phyloP scores from a whole-genome alignment of 2,888 invertebrate genomes.

The Glaucopsyche alexis region DNA sequence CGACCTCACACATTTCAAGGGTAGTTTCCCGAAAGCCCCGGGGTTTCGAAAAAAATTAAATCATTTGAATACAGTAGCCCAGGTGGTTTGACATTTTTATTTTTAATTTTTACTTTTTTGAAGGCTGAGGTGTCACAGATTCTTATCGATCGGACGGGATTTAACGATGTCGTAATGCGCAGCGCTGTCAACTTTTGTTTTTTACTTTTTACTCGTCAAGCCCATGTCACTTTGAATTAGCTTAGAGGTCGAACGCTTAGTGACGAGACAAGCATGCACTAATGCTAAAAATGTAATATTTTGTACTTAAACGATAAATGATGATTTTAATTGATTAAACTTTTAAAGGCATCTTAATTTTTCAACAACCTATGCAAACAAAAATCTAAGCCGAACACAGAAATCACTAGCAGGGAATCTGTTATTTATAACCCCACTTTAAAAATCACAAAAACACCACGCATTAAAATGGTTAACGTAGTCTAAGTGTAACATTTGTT shows the following conservation, averaged over 20 bases:
- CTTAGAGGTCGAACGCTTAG: slow-evolving; percentile 9
- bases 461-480: slow-evolving; percentile 30
- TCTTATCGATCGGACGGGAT: slow-evolving; percentile 72
- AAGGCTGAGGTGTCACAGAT: slow-evolving; percentile 72
- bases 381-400: no score
- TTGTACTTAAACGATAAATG: slow-evolving; percentile 7
- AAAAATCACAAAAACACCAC: slow-evolving; percentile 31
- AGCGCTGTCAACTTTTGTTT: slow-evolving; percentile 63
- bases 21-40: slow-evolving; percentile 62
- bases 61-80: slow-evolving; percentile 77
- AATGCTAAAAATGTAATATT: slow-evolving; percentile 28
- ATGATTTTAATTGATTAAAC: background rate
- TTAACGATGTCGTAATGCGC: slow-evolving; percentile 73
- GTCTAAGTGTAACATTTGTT: slow-evolving; percentile 55
- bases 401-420: background rate
- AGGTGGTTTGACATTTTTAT: slow-evolving; percentile 53
- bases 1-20: slow-evolving; percentile 65
- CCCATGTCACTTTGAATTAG: slow-evolving; percentile 70
- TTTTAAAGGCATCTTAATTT: no score
- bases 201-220: slow-evolving; percentile 65
- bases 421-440: background rate
- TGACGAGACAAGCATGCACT: slow-evolving; percentile 27
- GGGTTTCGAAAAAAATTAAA: slow-evolving; percentile 60
- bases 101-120: slow-evolving; percentile 46
- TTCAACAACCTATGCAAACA: no score